Conservation (phyloP, 2,113 vertebrate genomes). For the Albula glossodonta region DNA sequence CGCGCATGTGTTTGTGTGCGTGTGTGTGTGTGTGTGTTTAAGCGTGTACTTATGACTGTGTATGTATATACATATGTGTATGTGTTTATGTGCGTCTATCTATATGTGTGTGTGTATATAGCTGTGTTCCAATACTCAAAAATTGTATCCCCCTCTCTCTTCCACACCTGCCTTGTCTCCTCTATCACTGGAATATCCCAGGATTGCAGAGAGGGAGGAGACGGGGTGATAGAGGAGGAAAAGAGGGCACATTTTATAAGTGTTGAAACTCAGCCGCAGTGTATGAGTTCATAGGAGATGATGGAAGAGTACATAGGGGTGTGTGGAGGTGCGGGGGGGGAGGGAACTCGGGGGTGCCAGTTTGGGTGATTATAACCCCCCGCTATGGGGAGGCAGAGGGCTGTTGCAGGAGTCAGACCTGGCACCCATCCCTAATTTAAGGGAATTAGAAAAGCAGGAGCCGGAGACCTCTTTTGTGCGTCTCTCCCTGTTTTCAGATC, state of each 20-base stretch:
- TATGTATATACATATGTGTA: neutral
- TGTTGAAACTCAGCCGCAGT: too few species aligned
- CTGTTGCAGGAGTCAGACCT: slow-evolving; percentile 64
- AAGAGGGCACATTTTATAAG: too few species aligned
- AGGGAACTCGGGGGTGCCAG: neutral
- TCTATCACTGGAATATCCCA: too few species aligned
- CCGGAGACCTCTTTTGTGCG: slow-evolving; percentile 73
- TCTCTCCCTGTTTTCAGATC: slow-evolving; percentile 47
- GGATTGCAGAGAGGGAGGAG: too few species aligned
- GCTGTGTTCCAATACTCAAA: too few species aligned
- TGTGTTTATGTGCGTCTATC: neutral
- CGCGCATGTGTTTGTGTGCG: neutral
- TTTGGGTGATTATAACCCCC: slow-evolving; percentile 47
- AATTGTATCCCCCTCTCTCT: too few species aligned
- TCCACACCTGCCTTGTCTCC: too few species aligned
- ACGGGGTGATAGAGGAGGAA: too few species aligned
- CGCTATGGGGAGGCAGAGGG: slow-evolving; percentile 59
- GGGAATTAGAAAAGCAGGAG: slow-evolving; percentile 72
- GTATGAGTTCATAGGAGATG: neutral
- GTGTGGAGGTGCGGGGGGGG: neutral
- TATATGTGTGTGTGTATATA: too few species aligned
- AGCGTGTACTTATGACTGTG: neutral
- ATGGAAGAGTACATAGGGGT: neutral
- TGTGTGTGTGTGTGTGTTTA: neutral
- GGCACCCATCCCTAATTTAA: slow-evolving; percentile 73